These are phyloP conservation scores for Corbicula japonica DNA, from an alignment of 2,888 invertebrate genomes.

Conservation along the genomic window DNA sequence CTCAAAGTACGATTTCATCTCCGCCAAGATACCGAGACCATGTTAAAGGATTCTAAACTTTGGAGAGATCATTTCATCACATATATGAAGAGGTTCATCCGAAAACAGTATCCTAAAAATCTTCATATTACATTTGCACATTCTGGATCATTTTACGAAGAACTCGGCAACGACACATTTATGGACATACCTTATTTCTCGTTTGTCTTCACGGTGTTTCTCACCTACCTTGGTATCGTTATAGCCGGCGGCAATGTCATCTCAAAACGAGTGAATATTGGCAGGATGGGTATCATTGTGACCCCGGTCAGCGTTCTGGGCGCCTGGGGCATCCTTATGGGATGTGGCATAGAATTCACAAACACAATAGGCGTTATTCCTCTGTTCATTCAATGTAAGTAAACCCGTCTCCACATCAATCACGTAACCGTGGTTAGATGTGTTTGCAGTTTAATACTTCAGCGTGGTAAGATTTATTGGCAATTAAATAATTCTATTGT, in stretches of 20 bases:
- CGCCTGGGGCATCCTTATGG: conserved; percentile 51
- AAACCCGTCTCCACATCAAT: too few species aligned
- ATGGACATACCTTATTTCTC: conserved; percentile 54
- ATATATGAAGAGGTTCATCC: conserved; percentile 46
- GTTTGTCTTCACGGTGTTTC: conserved; percentile 53
- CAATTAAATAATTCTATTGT: too few species aligned
- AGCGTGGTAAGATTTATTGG: too few species aligned
- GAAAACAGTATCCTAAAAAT: conserved; percentile 40
- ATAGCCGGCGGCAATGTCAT: conserved; percentile 54
- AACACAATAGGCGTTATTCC: conserved; percentile 53
- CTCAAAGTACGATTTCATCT: conserved; percentile 51
- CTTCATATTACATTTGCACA: conserved; percentile 41
- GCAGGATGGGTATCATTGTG: conserved; percentile 39
- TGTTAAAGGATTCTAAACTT: conserved; percentile 31
- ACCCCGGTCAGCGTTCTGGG: conserved; percentile 50
- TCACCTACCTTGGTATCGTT: conserved; percentile 53
- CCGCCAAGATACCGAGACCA: conserved; percentile 42
- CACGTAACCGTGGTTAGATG: too few species aligned
- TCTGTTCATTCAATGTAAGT: conserved; percentile 52
- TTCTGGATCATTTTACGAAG: conserved; percentile 48
- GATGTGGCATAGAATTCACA: conserved; percentile 49
- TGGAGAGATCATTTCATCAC: conserved; percentile 50
- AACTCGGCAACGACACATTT: conserved; percentile 51
- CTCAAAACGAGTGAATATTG: conserved; percentile 50
- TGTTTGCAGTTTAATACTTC: too few species aligned